Base-by-base conservation (phyloP, 2,113 vertebrate genomes). In the Sorex fumeus region DNA sequence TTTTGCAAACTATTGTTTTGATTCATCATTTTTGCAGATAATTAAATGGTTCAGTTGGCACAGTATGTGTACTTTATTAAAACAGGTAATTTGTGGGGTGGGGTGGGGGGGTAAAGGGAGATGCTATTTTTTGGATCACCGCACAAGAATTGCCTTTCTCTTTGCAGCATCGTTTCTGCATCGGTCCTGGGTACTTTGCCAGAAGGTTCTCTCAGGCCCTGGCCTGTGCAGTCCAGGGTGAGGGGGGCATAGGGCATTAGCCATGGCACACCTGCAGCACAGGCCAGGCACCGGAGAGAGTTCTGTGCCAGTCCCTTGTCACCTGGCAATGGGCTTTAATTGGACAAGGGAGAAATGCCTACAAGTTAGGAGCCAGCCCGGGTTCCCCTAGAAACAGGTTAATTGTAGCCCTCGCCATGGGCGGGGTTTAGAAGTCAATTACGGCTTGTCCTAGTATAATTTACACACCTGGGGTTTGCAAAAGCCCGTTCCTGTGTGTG, bases 1-100 rank as follows among this genome's bases (percentile, higher is more conserved):
- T 97, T 98, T 97, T 97, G 93, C 94, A 95, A 98, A 98, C 96
- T 94, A 94, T 97, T 98, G 96, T 98, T 98, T 98, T 98, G 96
- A 97, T 96, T 97, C 97, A 96, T 97, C 93, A 92, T 98, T 98
- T 98, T 95, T 98, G 94, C 96, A 97, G 97, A 96, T 98, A 97
- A 98, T 98, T 98, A 97, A 98, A 97, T 96, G 97, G 98, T 97
- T 96, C 96, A 18, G 87, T 97, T 97, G 95, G 97, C 97, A 96
- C 96, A 96, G 92, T 95, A 88, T 97, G 87, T 94, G 96, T 97
- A 94, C 97, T 98, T 97, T 97, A 98, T 98, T 98, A 96, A 97
- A 98, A 97, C 96, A 97, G 97, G 97, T 98, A 97, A 97, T 97
- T 98, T 94, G 6, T 6, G 57, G 57, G 57, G 64, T 19, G 64